phyloP scores from a whole-genome alignment of 1,140 invertebrate genomes.

The Heliconius hewitsoni region DNA sequence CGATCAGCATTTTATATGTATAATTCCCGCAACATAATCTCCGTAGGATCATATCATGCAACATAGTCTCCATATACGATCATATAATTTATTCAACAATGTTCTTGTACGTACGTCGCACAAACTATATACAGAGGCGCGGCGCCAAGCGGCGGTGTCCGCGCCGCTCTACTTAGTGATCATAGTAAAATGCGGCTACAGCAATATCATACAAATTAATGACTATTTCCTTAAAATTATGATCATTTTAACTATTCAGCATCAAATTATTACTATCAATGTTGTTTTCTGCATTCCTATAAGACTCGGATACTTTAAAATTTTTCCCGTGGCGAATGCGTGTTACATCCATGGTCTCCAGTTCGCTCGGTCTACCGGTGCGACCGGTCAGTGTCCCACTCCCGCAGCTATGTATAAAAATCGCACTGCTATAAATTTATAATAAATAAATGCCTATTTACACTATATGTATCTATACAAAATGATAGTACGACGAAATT shows the following conservation, averaged over 20 bases:
- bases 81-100: slow-evolving; percentile 81
- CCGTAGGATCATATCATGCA: slow-evolving; percentile 40
- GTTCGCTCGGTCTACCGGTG: slow-evolving; percentile 59
- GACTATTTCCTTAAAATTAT: slow-evolving; percentile 81
- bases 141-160: slow-evolving; percentile 36
- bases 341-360: slow-evolving; percentile 57
- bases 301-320: slow-evolving; percentile 66
- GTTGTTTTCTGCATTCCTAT: slow-evolving; percentile 68
- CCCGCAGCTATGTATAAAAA: slow-evolving; percentile 78
- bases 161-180: slow-evolving; percentile 68
- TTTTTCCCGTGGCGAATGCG: slow-evolving; percentile 61
- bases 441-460: slow-evolving; percentile 82
- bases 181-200: slow-evolving; percentile 80
- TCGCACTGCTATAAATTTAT: slow-evolving; percentile 80
- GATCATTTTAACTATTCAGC: slow-evolving; percentile 72
- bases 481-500: slow-evolving; percentile 78
- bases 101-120: slow-evolving; percentile 73
- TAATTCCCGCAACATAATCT: slow-evolving; percentile 71
- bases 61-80: slow-evolving; percentile 51
- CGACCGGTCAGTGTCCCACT: slow-evolving; percentile 63
- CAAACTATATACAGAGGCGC: slow-evolving; percentile 57
- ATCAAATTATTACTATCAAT: slow-evolving; percentile 45
- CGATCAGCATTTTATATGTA: slow-evolving; percentile 35
- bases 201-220: slow-evolving; percentile 82
- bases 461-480: slow-evolving; percentile 80